phyloP scores from a whole-genome alignment of 2,113 vertebrate genomes.

The Lycaon pictus region DNA sequence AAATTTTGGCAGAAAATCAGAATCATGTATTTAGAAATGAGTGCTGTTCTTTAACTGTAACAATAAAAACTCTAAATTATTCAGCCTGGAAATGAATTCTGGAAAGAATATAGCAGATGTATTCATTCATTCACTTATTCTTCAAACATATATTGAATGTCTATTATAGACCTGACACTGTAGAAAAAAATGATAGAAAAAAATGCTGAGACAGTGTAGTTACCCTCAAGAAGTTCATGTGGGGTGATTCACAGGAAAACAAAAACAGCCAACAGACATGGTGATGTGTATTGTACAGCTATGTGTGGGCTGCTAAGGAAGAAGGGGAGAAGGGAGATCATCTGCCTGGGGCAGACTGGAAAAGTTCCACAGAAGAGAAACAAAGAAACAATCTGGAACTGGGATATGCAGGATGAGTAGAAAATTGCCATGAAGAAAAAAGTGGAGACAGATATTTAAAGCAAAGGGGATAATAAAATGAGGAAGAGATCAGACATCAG shows the following conservation, averaged over 20 bases:
- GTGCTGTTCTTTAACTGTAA: conserved; percentile 51
- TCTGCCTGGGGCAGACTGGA: background rate
- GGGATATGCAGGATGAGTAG: background rate
- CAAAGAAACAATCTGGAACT: background rate
- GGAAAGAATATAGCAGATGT: conserved; percentile 63
- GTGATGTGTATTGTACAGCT: background rate
- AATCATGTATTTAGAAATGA: conserved; percentile 70
- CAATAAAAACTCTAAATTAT: conserved; percentile 51
- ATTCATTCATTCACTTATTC: conserved; percentile 63
- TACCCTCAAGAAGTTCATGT: background rate
- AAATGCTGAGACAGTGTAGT: background rate
- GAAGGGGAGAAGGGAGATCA: background rate
- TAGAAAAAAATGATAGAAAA: background rate
- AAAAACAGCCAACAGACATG: background rate
- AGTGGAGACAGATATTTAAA: background rate
- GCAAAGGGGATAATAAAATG: background rate
- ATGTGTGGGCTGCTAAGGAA: background rate
- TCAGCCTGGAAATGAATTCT: conserved; percentile 68
- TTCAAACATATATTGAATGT: background rate
- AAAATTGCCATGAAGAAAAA: background rate
- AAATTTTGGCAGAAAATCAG: conserved; percentile 79
- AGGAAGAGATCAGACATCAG: background rate
- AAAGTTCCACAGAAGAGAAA: conserved; percentile 31
- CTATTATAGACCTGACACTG: background rate
- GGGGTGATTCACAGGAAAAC: background rate